phyloP scores from a whole-genome alignment of 2,113 vertebrate genomes.

The Toxostoma redivivum region DNA sequence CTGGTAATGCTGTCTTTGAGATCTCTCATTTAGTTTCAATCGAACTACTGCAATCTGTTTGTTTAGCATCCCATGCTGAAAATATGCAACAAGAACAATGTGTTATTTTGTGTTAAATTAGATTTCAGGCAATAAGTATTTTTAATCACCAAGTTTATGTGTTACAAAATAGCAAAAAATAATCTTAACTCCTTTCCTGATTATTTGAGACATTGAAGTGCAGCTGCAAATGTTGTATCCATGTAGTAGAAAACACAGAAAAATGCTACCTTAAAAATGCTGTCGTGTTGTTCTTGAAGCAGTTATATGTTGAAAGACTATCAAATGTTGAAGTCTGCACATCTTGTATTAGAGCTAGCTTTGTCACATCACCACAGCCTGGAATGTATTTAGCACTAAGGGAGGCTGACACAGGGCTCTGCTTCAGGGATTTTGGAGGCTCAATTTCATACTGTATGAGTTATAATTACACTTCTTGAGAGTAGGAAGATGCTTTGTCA shows the following conservation, averaged over 20 bases:
- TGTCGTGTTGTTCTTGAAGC: background rate
- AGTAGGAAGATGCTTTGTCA: background rate
- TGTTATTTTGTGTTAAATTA: background rate
- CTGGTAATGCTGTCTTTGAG: background rate
- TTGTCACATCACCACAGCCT: background rate
- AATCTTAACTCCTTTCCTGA: background rate
- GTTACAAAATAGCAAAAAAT: background rate
- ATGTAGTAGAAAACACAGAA: background rate
- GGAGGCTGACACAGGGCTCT: background rate
- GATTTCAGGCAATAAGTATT: background rate
- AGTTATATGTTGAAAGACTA: background rate
- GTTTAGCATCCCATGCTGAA: background rate
- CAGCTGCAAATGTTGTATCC: background rate
- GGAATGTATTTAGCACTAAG: background rate
- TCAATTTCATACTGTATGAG: background rate
- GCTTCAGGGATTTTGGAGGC: background rate
- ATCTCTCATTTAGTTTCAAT: background rate
- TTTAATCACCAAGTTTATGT: background rate
- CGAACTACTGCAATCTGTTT: background rate
- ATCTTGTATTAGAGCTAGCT: background rate
- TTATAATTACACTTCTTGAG: slow-evolving; percentile 13
- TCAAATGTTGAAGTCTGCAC: background rate
- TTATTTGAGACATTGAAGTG: background rate
- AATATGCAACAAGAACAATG: background rate
- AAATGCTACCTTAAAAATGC: background rate